Percentiles rank a stretch among this genome's conserved stretches.
These are phyloP conservation scores for Cepaea nemoralis DNA, from an alignment of 1,140 invertebrate genomes.

Conservation along the genomic window DNA sequence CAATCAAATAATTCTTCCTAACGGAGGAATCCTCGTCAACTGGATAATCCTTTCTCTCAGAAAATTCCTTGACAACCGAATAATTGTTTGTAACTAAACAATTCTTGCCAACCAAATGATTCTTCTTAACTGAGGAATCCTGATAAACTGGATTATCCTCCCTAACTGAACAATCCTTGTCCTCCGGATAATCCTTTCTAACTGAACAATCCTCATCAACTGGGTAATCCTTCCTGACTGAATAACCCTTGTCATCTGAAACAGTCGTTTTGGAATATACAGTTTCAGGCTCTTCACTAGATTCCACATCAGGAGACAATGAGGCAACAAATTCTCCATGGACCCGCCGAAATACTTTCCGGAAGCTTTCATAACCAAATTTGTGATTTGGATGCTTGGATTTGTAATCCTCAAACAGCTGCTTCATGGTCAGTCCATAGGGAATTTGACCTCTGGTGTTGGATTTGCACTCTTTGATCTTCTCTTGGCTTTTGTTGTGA, in stretches of 20 bases:
- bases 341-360: slow-evolving; percentile 9
- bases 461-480: background rate
- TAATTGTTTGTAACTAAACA: too few species aligned
- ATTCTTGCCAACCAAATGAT: too few species aligned
- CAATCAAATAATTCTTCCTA: too few species aligned
- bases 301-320: background rate
- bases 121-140: too few species aligned
- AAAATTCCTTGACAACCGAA: too few species aligned
- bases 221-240: background rate
- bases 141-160: too few species aligned
- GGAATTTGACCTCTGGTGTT: background rate
- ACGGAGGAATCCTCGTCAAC: too few species aligned
- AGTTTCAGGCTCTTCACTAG: background rate
- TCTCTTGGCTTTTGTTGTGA: background rate
- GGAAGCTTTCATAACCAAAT: slow-evolving; percentile 29
- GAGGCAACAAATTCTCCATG: background rate
- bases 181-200: too few species aligned
- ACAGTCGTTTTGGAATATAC: background rate
- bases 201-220: too few species aligned
- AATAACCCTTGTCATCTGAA: background rate
- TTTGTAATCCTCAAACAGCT: slow-evolving; percentile 32
- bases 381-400: slow-evolving; percentile 34
- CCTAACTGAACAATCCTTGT: too few species aligned
- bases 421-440: slow-evolving; percentile 29
- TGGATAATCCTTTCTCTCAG: too few species aligned